These are phyloP conservation scores for Carapus acus DNA, from an alignment of 2,797 vertebrate genomes.

Conservation along the genomic window DNA sequence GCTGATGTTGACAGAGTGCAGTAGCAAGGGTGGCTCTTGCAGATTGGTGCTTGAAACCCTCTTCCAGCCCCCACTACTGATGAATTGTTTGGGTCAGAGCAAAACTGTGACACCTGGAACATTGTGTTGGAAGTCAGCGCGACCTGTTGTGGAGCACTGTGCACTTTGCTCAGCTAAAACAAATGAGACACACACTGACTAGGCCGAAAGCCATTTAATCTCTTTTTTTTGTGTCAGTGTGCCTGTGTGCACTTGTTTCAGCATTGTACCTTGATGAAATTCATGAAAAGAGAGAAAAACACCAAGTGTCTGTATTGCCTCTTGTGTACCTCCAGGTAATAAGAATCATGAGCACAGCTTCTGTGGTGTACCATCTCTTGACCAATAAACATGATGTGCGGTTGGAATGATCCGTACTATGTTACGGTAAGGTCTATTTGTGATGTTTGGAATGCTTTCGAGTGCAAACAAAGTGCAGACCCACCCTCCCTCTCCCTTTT, in stretches of 20 bases:
- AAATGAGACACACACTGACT: slow-evolving; percentile 24
- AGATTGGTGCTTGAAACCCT: slow-evolving; percentile 19
- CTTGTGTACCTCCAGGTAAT: no score
- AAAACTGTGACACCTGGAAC: slow-evolving; percentile 32
- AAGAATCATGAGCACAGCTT: no score
- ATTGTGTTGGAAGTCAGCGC: slow-evolving; percentile 25
- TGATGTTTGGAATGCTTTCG: no score
- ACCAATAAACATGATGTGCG: no score
- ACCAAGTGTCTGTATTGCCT: no score
- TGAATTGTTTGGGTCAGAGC: slow-evolving; percentile 17
- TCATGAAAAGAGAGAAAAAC: no score
- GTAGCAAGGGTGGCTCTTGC: slow-evolving; percentile 22
- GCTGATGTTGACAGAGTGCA: slow-evolving; percentile 25
- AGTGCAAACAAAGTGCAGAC: no score
- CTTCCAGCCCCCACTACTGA: background rate
- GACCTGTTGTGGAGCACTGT: slow-evolving; percentile 27
- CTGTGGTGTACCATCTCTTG: no score
- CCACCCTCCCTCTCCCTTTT: no score
- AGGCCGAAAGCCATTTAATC: slow-evolving; percentile 27
- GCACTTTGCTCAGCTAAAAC: slow-evolving; percentile 26
- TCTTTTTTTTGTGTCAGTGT: slow-evolving; percentile 9
- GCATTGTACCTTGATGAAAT: slow-evolving; percentile 22
- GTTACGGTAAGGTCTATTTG: no score
- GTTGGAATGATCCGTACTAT: no score
- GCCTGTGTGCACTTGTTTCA: slow-evolving; percentile 1